phyloP scores from a whole-genome alignment of 2,797 vertebrate species.

The Pelobates cultripes region DNA sequence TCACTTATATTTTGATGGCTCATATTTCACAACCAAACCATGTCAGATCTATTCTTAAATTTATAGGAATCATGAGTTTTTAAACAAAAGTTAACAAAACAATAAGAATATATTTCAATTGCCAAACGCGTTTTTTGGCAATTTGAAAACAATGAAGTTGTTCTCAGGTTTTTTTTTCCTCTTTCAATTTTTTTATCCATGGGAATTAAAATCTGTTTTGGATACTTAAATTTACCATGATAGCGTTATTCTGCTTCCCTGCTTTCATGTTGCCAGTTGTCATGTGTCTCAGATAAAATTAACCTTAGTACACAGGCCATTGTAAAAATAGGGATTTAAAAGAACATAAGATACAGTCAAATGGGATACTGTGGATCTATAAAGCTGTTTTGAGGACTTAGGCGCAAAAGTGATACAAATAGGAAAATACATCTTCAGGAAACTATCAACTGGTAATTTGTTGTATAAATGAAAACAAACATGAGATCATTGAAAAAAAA shows the following conservation, averaged over 20 bases:
- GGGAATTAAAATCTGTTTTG: not conserved
- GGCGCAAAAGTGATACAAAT: not conserved
- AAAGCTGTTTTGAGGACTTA: not conserved
- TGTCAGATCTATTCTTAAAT: too few species aligned
- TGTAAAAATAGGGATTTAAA: constrained; percentile 6
- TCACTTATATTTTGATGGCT: too few species aligned
- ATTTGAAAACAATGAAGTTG: too few species aligned
- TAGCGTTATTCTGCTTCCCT: constrained; percentile 1
- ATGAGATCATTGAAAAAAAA: too few species aligned
- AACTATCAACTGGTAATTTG: too few species aligned
- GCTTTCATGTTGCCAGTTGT: not conserved
- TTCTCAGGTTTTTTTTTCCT: too few species aligned
- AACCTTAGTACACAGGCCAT: not conserved
- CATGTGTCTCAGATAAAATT: not conserved
- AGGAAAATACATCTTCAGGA: too few species aligned
- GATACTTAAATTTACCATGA: constrained; percentile 5
- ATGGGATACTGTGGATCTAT: constrained; percentile 1
- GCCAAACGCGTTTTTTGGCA: not conserved
- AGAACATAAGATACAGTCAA: not conserved
- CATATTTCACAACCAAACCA: too few species aligned
- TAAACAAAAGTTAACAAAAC: too few species aligned
- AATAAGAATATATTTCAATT: not conserved
- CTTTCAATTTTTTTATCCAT: too few species aligned
- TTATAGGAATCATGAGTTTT: too few species aligned
- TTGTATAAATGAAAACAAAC: too few species aligned